phyloP scores from a whole-genome alignment of 2,888 invertebrate genomes.

The Frankliniella intonsa region DNA sequence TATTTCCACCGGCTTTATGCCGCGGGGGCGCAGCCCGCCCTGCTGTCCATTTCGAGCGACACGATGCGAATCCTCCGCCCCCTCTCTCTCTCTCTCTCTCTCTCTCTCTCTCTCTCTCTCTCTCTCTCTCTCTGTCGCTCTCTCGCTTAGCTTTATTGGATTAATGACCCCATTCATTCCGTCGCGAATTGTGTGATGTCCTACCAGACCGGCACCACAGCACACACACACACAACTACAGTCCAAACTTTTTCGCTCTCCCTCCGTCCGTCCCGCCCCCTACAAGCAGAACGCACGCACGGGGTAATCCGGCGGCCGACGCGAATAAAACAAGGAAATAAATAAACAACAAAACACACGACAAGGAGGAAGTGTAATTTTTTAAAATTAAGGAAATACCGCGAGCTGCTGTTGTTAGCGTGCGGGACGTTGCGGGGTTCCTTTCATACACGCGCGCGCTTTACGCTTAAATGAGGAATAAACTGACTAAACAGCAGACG shows the following conservation, averaged over 20 bases:
- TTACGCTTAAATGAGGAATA: constrained; percentile 9
- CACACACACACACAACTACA: too few relatives aligned
- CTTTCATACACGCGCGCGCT: not conserved
- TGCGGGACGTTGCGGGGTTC: too few relatives aligned
- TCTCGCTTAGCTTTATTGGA: not conserved
- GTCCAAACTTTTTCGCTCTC: too few relatives aligned
- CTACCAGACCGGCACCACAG: too few relatives aligned
- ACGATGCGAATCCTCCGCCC: not conserved
- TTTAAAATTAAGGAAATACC: not conserved
- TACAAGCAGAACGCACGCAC: too few relatives aligned
- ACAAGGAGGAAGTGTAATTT: not conserved
- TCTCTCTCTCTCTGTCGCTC: not conserved
- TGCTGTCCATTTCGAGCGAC: not conserved
- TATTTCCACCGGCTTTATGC: not conserved
- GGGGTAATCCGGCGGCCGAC: too few relatives aligned
- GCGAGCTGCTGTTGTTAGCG: not conserved
- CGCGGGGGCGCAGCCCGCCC: not conserved
- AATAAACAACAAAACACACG: not conserved
- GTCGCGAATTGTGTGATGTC: too few relatives aligned
- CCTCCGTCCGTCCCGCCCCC: too few relatives aligned
- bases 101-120: constrained; percentile 8
- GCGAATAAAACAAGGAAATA: not conserved
- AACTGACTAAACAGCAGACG: constrained; percentile 4
- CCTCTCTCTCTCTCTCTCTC: not conserved
- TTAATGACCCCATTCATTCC: not conserved